These are phyloP conservation scores for Tillus elongatus DNA, from an alignment of 2,888 invertebrate genomes.

Conservation along the genomic window DNA sequence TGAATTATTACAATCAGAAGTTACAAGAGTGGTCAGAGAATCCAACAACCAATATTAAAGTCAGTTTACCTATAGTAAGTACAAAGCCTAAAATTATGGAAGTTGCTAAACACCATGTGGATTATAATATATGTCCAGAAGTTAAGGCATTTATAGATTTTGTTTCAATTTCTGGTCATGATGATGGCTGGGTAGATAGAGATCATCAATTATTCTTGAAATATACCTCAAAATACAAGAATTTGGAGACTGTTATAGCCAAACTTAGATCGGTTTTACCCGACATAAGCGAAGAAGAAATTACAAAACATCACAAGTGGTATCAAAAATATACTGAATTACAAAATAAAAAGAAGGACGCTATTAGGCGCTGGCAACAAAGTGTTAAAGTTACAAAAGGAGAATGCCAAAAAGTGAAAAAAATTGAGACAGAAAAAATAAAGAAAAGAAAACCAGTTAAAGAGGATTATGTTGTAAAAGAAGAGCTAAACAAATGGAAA, in stretches of 20 bases:
- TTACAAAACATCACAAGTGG: not conserved
- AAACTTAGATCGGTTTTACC: not conserved
- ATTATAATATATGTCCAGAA: too few relatives aligned
- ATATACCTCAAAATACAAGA: not conserved
- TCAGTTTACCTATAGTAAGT: too few relatives aligned
- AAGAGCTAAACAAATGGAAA: not conserved
- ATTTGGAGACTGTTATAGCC: not conserved
- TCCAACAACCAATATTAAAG: too few relatives aligned
- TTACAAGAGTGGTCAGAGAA: not conserved
- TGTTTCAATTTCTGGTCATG: not conserved
- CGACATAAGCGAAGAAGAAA: not conserved
- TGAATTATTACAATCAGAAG: not conserved
- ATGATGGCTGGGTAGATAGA: slow-evolving; percentile 1
- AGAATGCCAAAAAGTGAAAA: not conserved
- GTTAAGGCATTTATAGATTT: not conserved
- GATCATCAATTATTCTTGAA: slow-evolving; percentile 1
- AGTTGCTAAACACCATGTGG: too few relatives aligned
- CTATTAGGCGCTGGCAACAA: not conserved
- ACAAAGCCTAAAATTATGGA: too few relatives aligned
- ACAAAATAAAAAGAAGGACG: not conserved
- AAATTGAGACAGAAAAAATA: too few relatives aligned
- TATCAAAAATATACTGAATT: not conserved
- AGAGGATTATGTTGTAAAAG: not conserved
- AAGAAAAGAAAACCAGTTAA: not conserved
- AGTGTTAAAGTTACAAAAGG: not conserved